phyloP scores from a whole-genome alignment of 1,140 invertebrate genomes.

The Epicauta chinensis region DNA sequence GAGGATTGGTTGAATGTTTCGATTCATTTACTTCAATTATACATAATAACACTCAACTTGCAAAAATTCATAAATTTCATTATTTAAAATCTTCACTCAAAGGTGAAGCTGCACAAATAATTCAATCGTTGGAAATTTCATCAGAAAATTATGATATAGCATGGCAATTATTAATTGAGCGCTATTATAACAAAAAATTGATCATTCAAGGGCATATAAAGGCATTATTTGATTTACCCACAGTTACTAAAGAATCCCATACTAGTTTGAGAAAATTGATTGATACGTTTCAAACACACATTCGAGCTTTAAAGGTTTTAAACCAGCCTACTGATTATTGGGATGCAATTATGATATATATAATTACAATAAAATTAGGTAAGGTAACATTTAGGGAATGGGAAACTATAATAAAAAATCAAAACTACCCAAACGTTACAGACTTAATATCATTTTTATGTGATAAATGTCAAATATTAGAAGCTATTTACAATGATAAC shows the following conservation, averaged over 20 bases:
- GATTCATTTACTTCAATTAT: too few species aligned
- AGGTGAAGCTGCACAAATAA: constrained; percentile 22
- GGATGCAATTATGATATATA: constrained; percentile 20
- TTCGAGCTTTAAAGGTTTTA: constrained; percentile 21
- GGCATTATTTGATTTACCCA: constrained; percentile 22
- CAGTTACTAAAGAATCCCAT: constrained; percentile 23
- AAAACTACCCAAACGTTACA: background rate
- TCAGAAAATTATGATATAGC: constrained; percentile 32
- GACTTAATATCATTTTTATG: too few species aligned
- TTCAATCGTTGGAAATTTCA: constrained; percentile 27
- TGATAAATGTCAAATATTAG: too few species aligned
- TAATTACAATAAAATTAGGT: constrained; percentile 22
- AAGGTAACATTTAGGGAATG: constrained; percentile 19
- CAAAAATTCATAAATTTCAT: too few species aligned
- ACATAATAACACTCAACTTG: too few species aligned
- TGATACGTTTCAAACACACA: constrained; percentile 21
- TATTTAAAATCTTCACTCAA: constrained; percentile 29
- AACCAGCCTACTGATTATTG: constrained; percentile 18
- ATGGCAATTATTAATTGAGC: constrained; percentile 30
- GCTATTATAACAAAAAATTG: constrained; percentile 31
- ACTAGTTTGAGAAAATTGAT: constrained; percentile 14
- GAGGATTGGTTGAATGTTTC: too few species aligned
- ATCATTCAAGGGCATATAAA: constrained; percentile 30
- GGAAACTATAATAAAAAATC: constrained; percentile 4
- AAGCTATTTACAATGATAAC: too few species aligned